Percentiles rank a stretch among this genome's conserved stretches.
Evolutionary conservation across 2,797 vertebrate species (phyloP).

Genomic region (Falco biarmicus): DNA sequence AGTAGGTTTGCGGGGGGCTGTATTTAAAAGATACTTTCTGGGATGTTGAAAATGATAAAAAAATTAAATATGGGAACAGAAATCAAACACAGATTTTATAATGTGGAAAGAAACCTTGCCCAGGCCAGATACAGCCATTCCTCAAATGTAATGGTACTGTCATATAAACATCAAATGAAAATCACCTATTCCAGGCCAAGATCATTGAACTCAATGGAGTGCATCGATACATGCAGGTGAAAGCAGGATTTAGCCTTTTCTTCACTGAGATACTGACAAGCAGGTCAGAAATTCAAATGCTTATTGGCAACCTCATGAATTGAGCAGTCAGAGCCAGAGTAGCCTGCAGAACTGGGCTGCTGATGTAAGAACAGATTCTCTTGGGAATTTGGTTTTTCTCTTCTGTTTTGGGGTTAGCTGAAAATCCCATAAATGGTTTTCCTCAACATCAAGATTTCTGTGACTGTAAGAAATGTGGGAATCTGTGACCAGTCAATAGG

Average conservation of each 20-base stretch:
- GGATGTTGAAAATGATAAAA: slow-evolving; percentile 9
- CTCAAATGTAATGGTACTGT: neutral
- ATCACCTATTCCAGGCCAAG: neutral
- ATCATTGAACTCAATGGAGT: neutral
- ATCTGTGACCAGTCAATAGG: neutral
- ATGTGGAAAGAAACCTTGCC: slow-evolving; percentile 22
- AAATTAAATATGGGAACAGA: neutral
- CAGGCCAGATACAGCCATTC: neutral
- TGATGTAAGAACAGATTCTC: neutral
- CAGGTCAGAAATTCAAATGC: neutral
- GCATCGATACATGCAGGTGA: neutral
- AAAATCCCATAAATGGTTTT: neutral
- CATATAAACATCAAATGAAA: neutral
- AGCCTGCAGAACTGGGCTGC: neutral
- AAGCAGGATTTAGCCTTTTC: neutral
- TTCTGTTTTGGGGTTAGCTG: neutral
- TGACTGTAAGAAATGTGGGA: neutral
- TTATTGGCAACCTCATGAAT: neutral
- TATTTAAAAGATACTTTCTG: slow-evolving; percentile 5
- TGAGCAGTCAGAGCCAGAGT: neutral
- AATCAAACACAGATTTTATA: slow-evolving; percentile 27
- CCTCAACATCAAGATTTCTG: neutral
- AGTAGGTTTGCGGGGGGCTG: neutral
- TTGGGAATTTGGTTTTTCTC: neutral
- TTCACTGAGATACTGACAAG: neutral